Conservation (phyloP, 2,888 invertebrate genomes). For the Sinhomidia bicolor region DNA sequence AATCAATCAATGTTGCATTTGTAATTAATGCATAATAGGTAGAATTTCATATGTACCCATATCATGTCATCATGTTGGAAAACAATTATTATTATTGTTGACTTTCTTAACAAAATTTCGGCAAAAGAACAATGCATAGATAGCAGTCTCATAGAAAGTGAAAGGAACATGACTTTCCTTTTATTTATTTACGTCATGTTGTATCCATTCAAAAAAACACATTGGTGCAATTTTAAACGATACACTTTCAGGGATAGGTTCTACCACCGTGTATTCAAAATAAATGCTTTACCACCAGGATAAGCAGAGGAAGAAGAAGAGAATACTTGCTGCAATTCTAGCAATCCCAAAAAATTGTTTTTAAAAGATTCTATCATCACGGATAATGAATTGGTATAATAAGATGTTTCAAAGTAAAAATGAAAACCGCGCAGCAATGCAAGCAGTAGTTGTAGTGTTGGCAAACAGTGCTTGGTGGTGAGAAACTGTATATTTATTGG, state of each 20-base stretch:
- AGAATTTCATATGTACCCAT: background rate
- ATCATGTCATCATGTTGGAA: no score
- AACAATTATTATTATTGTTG: no score
- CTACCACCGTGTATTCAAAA: no score
- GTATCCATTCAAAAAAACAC: background rate
- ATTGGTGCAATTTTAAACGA: background rate
- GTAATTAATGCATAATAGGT: background rate
- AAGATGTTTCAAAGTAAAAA: background rate
- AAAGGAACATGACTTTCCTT: background rate
- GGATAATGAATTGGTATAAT: slow-evolving; percentile 42
- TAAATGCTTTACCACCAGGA: background rate
- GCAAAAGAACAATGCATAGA: no score
- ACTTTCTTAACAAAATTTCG: no score
- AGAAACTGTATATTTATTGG: slow-evolving; percentile 64
- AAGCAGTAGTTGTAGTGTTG: background rate
- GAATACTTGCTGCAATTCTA: background rate
- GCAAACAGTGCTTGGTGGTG: slow-evolving; percentile 19
- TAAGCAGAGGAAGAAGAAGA: background rate
- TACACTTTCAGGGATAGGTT: no score
- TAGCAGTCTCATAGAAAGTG: background rate
- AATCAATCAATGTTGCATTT: background rate
- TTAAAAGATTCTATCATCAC: background rate
- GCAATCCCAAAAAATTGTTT: background rate
- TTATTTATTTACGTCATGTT: background rate
- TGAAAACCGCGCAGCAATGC: background rate